Evolutionary conservation across 1,140 invertebrate species (phyloP).

Genomic region (Rhopalosiphum maidis): DNA sequence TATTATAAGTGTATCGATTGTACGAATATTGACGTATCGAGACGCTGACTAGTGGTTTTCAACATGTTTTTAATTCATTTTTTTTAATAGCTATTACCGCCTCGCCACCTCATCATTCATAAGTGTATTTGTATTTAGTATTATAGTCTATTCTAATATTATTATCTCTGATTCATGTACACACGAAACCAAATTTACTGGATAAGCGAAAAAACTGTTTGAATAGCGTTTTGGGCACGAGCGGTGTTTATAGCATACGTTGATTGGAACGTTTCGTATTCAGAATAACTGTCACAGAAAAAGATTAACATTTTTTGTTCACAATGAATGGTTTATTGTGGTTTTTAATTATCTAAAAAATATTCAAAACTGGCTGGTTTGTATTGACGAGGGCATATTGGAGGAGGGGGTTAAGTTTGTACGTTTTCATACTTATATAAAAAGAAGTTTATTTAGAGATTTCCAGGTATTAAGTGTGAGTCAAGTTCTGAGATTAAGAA

Average conservation of each 20-base stretch:
- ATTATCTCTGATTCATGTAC: background rate
- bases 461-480: no score
- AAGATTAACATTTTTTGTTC: background rate
- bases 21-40: background rate
- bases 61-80: background rate
- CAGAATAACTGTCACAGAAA: background rate
- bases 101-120: background rate
- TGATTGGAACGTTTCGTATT: background rate
- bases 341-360: no score
- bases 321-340: no score
- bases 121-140: background rate
- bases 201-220: background rate
- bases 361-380: no score
- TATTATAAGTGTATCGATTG: background rate
- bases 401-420: no score
- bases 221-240: background rate
- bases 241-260: background rate
- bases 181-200: background rate
- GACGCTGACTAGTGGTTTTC: background rate
- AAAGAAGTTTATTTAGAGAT: no score
- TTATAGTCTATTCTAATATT: background rate
- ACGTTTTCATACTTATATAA: no score
- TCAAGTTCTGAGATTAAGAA: no score
- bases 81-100: background rate
- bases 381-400: no score